Evolutionary conservation across 2,113 vertebrate species (phyloP), one percentile per base, ranked within the genome.

Genomic region (Corvus hawaiiensis): DNA sequence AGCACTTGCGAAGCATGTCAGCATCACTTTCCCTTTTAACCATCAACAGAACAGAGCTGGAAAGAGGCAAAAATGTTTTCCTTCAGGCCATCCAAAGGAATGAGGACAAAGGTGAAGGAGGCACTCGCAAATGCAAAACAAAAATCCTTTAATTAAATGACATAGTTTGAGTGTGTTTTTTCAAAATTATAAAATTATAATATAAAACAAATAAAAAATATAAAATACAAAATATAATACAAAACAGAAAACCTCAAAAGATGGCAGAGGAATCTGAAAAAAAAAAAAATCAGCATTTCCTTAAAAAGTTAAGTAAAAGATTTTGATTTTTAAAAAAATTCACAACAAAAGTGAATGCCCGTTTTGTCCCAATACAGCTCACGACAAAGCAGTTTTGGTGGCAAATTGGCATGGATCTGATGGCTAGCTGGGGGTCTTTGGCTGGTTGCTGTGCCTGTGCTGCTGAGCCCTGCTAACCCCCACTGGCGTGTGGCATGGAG

Each of bases 321-420:
- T 44, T 63, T 44, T 44, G 7, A 13, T 52, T 56, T 66, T 49
- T 27, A 2, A 8, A 32, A 66, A 95, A 56, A 43, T 23, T 16
- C 55, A 5, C 15, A 27, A 8, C 1, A 0, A 39, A 52, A 1
- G 0, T 20, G 28, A 62, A 56, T 14, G 10, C 9, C 33, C 3
- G 0, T 67, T 67, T 76, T 76, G 16, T 55, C 21, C 16, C 13
- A 5, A 2, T 1, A 10, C n/a, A 58, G 4, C 17, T 21, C 63
- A 46, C 10, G 27, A 17, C 2, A 2, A 71, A 58, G 27, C 27
- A 17, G 16, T 71, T 93, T 74, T 75, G 61, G 46, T 76, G 58
- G 33, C 43, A 62, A 49, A 59, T 33, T 46, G 58, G 6, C 0
- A 0, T 48, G 77, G 69, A 11, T 26, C 11, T 52, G 35, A 6